Percentiles rank a stretch among this genome's conserved stretches.
Evolutionary conservation across 1,140 invertebrate species (phyloP).

Genomic region (Melipona quadrifasciata): DNA sequence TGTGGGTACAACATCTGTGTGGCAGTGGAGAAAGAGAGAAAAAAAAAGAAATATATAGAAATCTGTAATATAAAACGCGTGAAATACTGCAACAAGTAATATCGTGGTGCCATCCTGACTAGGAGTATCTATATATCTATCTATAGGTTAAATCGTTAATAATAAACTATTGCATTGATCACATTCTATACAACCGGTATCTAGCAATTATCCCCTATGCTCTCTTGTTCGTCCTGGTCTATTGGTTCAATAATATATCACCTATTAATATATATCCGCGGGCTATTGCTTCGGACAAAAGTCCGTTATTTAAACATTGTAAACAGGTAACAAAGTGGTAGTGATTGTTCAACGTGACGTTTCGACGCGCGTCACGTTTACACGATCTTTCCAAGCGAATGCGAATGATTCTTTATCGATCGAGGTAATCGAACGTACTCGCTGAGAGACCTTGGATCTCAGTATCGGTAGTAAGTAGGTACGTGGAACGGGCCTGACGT

Average conservation of each 20-base stretch:
- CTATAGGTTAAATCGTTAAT: conserved; percentile 69
- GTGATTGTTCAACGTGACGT: conserved; percentile 71
- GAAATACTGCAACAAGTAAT: conserved; percentile 80
- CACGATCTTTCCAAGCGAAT: conserved; percentile 47
- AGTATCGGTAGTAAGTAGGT: background rate
- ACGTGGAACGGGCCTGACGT: background rate
- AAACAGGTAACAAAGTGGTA: conserved; percentile 81
- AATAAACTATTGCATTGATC: conserved; percentile 71
- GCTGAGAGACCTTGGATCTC: conserved; percentile 3
- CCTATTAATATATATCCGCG: conserved; percentile 61
- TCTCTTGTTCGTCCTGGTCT: conserved; percentile 64
- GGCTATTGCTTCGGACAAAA: conserved; percentile 79
- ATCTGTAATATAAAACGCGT: conserved; percentile 70
- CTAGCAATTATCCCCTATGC: conserved; percentile 60
- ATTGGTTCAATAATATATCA: conserved; percentile 57
- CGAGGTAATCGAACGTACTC: background rate
- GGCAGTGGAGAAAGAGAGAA: conserved; percentile 30
- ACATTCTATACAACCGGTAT: conserved; percentile 66
- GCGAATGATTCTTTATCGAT: conserved; percentile 14
- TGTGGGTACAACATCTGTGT: too few relatives aligned
- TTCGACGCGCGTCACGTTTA: conserved; percentile 19
- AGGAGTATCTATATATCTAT: conserved; percentile 76
- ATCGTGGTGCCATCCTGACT: conserved; percentile 77
- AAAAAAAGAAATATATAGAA: conserved; percentile 30
- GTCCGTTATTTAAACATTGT: conserved; percentile 79